Evolutionary conservation across 2,888 invertebrate species (phyloP), one percentile per base, ranked within the genome.

Genomic region (Sinhomidia bicolor): DNA sequence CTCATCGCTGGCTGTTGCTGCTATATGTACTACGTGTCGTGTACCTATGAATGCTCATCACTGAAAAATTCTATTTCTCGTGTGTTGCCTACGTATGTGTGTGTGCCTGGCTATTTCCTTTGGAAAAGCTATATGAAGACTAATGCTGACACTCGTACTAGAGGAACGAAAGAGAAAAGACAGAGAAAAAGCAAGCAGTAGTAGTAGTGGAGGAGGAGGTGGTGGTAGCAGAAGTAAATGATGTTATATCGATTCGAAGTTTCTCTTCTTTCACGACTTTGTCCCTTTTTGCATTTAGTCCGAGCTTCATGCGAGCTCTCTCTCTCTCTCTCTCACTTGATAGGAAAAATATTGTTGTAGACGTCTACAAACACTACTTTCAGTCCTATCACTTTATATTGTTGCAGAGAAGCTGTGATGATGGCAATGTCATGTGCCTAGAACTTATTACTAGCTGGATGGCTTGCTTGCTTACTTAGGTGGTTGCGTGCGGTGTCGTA

Each of bases 191-290:
- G 74, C 29, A 76, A n/a, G 76, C 29, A 76, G 20, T 29, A 29
- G 29, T 14, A 14, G 29, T 76, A 36, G 65, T 65, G 36, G 65
- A 14, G 51, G 78, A 26, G 47, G 44, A n/a, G n/a, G n/a, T 14
- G 26, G 29, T 76, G 65, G 65, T 65, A 65, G 65, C 32, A 76
- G 78, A 26, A 65, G 44, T 68, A 47, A 62, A 80, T 80, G 80
- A 80, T 80, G 62, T 62, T 82, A 82, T 82, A 82, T 82, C 82
- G 82, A 82, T 82, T 82, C 82, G 62, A 44, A 51, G 44, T 82
- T 82, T 65, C 36, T 51, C 82, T 65, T 32, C 62, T 82, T 65
- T 65, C 79, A 36, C 79, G 79, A 79, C 54, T 32, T 54, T 36
- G 79, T 23, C 54, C 57, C 79, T 79, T 65, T 74, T 51, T 74